phyloP scores from a whole-genome alignment of 2,888 invertebrate species.

The Macaria liturata region DNA sequence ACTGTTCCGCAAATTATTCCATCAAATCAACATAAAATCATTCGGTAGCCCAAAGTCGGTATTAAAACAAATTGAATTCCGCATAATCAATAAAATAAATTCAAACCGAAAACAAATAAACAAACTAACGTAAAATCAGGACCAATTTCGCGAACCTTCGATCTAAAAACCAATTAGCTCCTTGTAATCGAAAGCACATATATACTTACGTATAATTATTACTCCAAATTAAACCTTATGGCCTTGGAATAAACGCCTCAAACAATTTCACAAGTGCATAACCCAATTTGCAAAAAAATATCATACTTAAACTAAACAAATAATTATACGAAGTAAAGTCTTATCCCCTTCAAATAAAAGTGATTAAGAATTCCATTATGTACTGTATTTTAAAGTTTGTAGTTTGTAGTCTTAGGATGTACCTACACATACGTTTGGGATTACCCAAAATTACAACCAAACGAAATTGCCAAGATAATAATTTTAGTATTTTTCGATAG shows the following conservation, averaged over 20 bases:
- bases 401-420: constrained; percentile 61
- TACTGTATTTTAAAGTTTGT: constrained; percentile 35
- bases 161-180: constrained; percentile 75
- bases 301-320: no score
- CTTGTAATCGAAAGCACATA: constrained; percentile 53
- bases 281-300: no score
- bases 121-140: constrained; percentile 50
- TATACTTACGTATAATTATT: no score
- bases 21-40: constrained; percentile 1
- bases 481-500: constrained; percentile 65
- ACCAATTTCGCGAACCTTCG: constrained; percentile 60
- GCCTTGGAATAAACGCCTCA: constrained; percentile 14
- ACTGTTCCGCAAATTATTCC: not conserved
- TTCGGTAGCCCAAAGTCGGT: constrained; percentile 26
- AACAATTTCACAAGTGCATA: not conserved
- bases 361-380: not conserved
- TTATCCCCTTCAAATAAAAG: constrained; percentile 8
- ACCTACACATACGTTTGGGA: constrained; percentile 54
- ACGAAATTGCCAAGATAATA: constrained; percentile 59
- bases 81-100: constrained; percentile 45
- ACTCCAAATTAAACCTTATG: constrained; percentile 21
- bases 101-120: constrained; percentile 46
- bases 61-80: constrained; percentile 47
- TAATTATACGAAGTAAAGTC: constrained; percentile 24
- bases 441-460: constrained; percentile 74